These are phyloP conservation scores for Natrix natrix DNA, from an alignment of 2,797 vertebrate species.

Conservation along the genomic window DNA sequence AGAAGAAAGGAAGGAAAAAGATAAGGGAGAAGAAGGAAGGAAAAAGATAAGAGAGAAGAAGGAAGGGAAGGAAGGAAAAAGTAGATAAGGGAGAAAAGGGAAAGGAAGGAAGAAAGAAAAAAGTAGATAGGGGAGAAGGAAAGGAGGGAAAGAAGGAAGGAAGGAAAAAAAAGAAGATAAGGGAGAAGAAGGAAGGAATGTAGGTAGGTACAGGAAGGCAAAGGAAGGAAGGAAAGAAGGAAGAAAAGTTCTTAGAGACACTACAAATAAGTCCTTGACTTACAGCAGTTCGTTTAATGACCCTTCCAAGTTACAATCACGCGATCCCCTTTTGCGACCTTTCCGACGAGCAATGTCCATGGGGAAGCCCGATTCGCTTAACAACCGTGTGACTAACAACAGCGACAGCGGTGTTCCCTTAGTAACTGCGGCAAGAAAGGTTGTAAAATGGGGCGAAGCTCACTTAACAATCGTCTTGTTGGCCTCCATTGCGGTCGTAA, in stretches of 20 bases:
- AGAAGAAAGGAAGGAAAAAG: too few relatives aligned
- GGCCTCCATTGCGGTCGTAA: neutral
- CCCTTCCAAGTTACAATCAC: neutral
- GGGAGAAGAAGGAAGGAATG: too few relatives aligned
- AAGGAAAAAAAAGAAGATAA: too few relatives aligned
- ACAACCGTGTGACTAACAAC: neutral
- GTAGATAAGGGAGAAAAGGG: too few relatives aligned
- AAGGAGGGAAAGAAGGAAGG: too few relatives aligned
- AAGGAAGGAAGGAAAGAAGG: neutral
- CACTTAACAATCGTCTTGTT: neutral
- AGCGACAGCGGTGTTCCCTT: neutral
- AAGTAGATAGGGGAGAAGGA: too few relatives aligned
- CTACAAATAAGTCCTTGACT: neutral
- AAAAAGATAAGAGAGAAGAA: too few relatives aligned
- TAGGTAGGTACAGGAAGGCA: accelerated
- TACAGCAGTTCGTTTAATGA: neutral
- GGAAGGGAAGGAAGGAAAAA: too few relatives aligned
- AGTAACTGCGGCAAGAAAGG: neutral
- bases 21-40: too few relatives aligned
- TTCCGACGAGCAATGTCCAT: neutral
- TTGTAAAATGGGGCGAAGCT: neutral
- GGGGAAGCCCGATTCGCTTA: neutral
- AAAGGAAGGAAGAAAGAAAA: too few relatives aligned
- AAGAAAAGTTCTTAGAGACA: neutral
- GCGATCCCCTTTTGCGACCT: neutral